Evolutionary conservation across 37 sponge, comb jelly and placozoan genomes (phyloP).

Genomic region (Corticium candelabrum): DNA sequence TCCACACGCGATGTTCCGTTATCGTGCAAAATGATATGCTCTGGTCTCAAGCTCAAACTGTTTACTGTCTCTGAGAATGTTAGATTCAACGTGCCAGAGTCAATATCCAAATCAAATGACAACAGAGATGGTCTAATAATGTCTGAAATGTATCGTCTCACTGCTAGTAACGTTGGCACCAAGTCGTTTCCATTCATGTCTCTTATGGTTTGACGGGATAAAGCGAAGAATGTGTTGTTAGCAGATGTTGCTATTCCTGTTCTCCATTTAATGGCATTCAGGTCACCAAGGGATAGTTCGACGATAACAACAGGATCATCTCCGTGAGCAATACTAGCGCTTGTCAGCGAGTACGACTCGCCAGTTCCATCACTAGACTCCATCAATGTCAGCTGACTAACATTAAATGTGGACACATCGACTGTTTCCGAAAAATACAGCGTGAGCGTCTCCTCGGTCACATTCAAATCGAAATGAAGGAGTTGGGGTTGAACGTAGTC

Average conservation of each 20-base stretch:
- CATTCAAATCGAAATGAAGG: conserved; percentile 55
- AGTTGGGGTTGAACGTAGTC: conserved; percentile 46
- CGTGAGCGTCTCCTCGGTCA: conserved; percentile 50
- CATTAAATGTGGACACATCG: conserved; percentile 43
- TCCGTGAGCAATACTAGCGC: conserved; percentile 30
- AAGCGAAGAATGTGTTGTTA: conserved; percentile 38
- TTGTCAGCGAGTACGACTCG: conserved; percentile 41
- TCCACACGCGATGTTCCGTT: not conserved
- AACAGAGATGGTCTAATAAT: conserved; percentile 41
- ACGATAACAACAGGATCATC: conserved; percentile 69
- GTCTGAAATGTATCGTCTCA: conserved; percentile 45
- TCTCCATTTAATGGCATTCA: conserved; percentile 61
- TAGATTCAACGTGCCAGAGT: conserved; percentile 47
- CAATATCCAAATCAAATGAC: conserved; percentile 58
- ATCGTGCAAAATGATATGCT: conserved; percentile 35
- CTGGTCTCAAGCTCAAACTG: conserved; percentile 26
- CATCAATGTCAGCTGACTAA: conserved; percentile 51
- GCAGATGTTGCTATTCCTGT: conserved; percentile 44
- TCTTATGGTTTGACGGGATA: conserved; percentile 35
- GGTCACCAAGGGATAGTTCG: conserved; percentile 43
- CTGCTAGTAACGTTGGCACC: not conserved
- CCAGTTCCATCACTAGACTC: not conserved
- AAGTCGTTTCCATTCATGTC: conserved; percentile 77
- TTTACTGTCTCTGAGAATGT: conserved; percentile 90
- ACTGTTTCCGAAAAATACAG: conserved; percentile 84